These are phyloP conservation scores for Pristis pectinata DNA, from an alignment of 2,797 vertebrate species.

Conservation along the genomic window DNA sequence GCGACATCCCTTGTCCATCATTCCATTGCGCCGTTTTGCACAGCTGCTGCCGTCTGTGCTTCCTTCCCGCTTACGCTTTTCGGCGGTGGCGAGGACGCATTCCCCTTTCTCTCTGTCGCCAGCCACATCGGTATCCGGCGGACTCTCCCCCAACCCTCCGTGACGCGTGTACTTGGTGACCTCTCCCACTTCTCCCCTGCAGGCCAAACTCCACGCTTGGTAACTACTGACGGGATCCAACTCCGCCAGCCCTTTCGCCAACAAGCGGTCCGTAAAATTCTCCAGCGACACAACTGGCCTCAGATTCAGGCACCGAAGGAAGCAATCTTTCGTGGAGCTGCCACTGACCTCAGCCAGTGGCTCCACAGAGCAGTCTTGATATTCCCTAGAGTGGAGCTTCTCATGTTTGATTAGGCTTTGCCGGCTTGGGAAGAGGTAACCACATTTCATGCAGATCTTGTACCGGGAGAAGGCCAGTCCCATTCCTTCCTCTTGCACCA, in stretches of 20 bases:
- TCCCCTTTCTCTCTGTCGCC: slow-evolving; percentile 78
- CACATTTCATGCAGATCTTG: slow-evolving; percentile 86
- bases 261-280: slow-evolving; percentile 46
- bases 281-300: slow-evolving; percentile 54
- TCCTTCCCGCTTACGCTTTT: slow-evolving; percentile 71
- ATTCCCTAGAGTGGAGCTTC: slow-evolving; percentile 64
- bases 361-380: slow-evolving; percentile 41
- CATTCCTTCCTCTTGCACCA: slow-evolving; percentile 73
- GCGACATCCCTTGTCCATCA: slow-evolving; percentile 46
- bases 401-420: slow-evolving; percentile 82
- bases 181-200: slow-evolving; percentile 80
- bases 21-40: slow-evolving; percentile 62
- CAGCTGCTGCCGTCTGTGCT: slow-evolving; percentile 57
- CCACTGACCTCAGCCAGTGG: slow-evolving; percentile 48
- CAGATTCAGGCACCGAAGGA: slow-evolving; percentile 74
- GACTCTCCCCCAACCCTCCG: slow-evolving; percentile 69
- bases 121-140: slow-evolving; percentile 67
- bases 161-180: slow-evolving; percentile 73
- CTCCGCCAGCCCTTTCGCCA: slow-evolving; percentile 75
- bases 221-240: slow-evolving; percentile 89
- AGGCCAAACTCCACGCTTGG: slow-evolving; percentile 90
- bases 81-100: slow-evolving; percentile 72
- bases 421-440: slow-evolving; percentile 82
- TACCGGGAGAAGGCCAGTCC: slow-evolving; percentile 64
- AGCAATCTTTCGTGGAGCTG: slow-evolving; percentile 66